Percentiles rank a stretch among this genome's conserved stretches.
These are phyloP conservation scores for Emmelina monodactyla DNA, from an alignment of 2,888 invertebrate species.

Conservation along the genomic window DNA sequence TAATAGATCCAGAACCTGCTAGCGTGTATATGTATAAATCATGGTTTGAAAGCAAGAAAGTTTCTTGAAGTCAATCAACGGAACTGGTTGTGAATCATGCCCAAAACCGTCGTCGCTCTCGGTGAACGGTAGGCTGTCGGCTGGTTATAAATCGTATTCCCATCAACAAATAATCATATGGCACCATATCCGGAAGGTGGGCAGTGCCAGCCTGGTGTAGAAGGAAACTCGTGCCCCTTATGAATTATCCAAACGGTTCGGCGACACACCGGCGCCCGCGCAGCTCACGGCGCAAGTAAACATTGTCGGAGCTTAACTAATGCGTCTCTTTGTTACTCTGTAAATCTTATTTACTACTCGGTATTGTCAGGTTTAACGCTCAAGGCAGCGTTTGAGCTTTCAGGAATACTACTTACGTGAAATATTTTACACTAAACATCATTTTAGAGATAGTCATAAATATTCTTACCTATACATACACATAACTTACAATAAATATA, in stretches of 20 bases:
- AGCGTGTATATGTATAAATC: too few relatives aligned
- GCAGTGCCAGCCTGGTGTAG: neutral
- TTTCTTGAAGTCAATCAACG: too few relatives aligned
- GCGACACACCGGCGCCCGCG: slow-evolving; percentile 38
- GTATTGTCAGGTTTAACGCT: neutral
- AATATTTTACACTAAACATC: too few relatives aligned
- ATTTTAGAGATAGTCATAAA: too few relatives aligned
- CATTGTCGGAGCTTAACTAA: slow-evolving; percentile 24
- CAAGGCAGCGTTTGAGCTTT: neutral
- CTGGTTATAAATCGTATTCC: neutral
- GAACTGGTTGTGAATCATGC: too few relatives aligned
- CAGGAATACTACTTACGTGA: too few relatives aligned
- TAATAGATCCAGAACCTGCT: too few relatives aligned
- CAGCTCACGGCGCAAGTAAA: slow-evolving; percentile 7
- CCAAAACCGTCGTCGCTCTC: too few relatives aligned
- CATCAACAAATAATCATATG: neutral
- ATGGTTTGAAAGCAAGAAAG: too few relatives aligned
- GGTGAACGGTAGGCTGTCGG: too few relatives aligned
- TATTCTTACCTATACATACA: too few relatives aligned
- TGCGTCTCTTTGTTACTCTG: slow-evolving; percentile 28
- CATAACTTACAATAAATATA: too few relatives aligned
- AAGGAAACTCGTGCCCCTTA: slow-evolving; percentile 37
- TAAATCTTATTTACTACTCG: slow-evolving; percentile 22
- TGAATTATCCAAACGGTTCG: slow-evolving; percentile 55
- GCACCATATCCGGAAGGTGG: slow-evolving; percentile 1